Base-by-base conservation (phyloP, 92 coral and sea anemone genomes). In the Isaurus tuberculatus region DNA sequence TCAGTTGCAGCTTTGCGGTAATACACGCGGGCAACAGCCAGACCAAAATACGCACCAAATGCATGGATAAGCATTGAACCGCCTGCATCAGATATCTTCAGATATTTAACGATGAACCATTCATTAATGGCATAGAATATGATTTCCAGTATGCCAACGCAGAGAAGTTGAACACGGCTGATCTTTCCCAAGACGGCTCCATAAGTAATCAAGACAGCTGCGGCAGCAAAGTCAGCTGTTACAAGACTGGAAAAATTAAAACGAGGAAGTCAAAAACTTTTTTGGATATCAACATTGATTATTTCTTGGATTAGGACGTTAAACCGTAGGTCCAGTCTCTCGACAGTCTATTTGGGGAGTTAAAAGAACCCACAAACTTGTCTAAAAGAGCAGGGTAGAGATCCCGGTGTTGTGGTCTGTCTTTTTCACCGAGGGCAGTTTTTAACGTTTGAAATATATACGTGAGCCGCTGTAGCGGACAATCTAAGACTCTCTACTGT, bases 131-230 rank as follows among this genome's bases (percentile, higher is more conserved):
- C 68, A 78, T 83, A 92, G 66, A 92, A 82, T 51, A 92, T 60
- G 60, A 83, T 70, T 74, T 92, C 95, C 25, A 92, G 83, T 67
- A 92, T 60, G 5, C 91, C 92, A 36, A 92, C 90, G 20, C 84
- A 5, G 40, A 92, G 88, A 0, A 92, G 87, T 55, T 92, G 95
- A 34, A 92, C 92, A 26, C 95, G 92, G 69, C 91, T 92, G 91
- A 92, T 90, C 90, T 92, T 92, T 19, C 95, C 95, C 44, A 92
- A 86, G 20, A 92, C 92, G 11, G 89, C 92, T 27, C 95, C 92
- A 57, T 65, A 92, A 10, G 95, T 86, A 60, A 92, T 92, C 63
- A 92, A 92, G 60, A 92, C 88, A 8, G 95, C 91, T 11, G 90
- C 95, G 0, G 90, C 92, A 4, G 95, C 73, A 75, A 91, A 91